Conservation (phyloP, 2,113 vertebrate genomes). For the Rhynchomys soricoides region DNA sequence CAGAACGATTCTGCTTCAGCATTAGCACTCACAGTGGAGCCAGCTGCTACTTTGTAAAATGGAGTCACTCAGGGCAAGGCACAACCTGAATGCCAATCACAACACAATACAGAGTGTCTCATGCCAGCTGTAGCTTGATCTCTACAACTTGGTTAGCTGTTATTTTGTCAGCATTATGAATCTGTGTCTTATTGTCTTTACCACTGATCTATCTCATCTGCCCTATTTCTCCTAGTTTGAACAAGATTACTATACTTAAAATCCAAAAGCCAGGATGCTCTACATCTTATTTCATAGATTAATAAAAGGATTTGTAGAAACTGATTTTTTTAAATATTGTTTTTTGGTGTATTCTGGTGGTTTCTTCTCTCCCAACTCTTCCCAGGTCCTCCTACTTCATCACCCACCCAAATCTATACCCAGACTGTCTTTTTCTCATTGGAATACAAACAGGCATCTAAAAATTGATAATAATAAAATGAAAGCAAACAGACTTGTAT, state of each 20-base stretch:
- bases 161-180: neutral
- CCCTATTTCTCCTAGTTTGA: neutral
- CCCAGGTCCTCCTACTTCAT: neutral
- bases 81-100: neutral
- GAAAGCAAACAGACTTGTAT: neutral
- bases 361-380: neutral
- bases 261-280: neutral
- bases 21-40: neutral
- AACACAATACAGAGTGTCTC: neutral
- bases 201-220: neutral
- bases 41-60: neutral
- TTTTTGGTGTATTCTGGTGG: too few species aligned
- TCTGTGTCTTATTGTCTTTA: neutral
- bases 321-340: neutral
- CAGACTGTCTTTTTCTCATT: neutral
- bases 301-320: neutral
- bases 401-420: neutral
- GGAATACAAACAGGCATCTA: neutral
- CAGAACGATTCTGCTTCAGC: neutral
- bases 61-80: neutral
- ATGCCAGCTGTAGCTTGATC: neutral
- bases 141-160: neutral
- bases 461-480: neutral
- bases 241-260: neutral
- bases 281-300: neutral